phyloP scores from a whole-genome alignment of 2,888 invertebrate species.

The Caenorhabditis sp. region DNA sequence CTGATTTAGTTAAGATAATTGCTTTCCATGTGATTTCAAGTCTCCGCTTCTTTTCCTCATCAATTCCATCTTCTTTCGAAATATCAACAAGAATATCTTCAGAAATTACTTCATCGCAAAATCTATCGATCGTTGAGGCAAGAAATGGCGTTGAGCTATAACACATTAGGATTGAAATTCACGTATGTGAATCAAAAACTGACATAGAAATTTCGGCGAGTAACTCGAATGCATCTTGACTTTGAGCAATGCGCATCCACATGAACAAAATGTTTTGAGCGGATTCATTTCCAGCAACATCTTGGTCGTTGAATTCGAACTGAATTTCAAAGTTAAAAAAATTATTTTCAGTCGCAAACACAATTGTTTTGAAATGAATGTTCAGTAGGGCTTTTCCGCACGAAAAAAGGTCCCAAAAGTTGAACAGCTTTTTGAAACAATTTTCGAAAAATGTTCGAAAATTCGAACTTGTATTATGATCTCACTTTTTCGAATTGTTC shows the following conservation, averaged over 20 bases:
- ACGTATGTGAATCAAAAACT: background rate
- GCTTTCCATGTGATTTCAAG: conserved; percentile 28
- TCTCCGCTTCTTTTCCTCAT: conserved; percentile 7
- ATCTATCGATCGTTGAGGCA: conserved; percentile 7
- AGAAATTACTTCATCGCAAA: conserved; percentile 31
- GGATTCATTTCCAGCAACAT: conserved; percentile 9
- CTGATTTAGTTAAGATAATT: conserved; percentile 25
- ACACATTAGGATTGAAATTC: background rate
- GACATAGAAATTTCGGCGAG: conserved; percentile 14
- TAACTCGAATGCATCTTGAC: conserved; percentile 26
- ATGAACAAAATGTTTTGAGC: conserved; percentile 20
- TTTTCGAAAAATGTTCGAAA: too few species aligned
- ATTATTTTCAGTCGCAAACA: too few species aligned
- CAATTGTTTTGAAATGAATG: too few species aligned
- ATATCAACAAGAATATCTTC: conserved; percentile 19
- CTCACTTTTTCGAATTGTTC: conserved; percentile 8
- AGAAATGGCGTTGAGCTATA: background rate
- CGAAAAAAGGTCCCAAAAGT: too few species aligned
- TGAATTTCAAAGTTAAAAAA: conserved; percentile 2
- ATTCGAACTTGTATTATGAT: background rate
- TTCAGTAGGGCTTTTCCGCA: too few species aligned
- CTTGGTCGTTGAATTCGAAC: conserved; percentile 13
- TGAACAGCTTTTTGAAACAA: too few species aligned
- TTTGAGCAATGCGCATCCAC: conserved; percentile 18
- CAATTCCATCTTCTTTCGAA: conserved; percentile 4